Percentiles rank a stretch among this genome's conserved stretches.
These are phyloP conservation scores for Torymus tubicola DNA, from an alignment of 2,888 invertebrate species.

Conservation along the genomic window DNA sequence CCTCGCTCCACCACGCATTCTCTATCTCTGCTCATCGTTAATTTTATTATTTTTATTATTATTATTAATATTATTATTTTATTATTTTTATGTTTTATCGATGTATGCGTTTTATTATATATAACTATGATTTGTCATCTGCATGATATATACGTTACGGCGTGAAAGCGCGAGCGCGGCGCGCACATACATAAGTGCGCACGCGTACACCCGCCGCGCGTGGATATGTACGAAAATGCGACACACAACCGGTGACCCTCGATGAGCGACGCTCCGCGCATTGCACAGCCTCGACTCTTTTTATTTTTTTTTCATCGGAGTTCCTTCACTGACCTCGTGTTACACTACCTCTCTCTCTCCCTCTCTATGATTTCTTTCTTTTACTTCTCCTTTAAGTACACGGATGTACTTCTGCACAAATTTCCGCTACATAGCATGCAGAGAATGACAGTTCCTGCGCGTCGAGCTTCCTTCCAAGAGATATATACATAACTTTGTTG, in stretches of 20 bases:
- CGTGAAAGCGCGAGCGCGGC: too few species aligned
- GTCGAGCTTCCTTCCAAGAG: too few species aligned
- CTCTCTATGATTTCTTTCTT: not conserved
- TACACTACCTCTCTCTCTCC: constrained; percentile 26
- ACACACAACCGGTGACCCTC: constrained; percentile 41
- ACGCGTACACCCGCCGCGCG: too few species aligned
- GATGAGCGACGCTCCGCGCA: constrained; percentile 28
- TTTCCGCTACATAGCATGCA: too few species aligned
- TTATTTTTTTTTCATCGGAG: constrained; percentile 25
- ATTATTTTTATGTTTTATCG: not conserved
- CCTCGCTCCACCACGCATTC: not conserved
- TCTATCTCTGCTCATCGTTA: not conserved
- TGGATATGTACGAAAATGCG: not conserved
- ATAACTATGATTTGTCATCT: not conserved
- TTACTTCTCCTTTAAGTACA: not conserved
- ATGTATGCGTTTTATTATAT: not conserved
- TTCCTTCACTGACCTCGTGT: constrained; percentile 48
- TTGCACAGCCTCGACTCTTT: constrained; percentile 19
- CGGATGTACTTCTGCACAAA: too few species aligned
- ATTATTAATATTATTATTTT: not conserved
- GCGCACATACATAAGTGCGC: too few species aligned
- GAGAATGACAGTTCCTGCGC: too few species aligned
- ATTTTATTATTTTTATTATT: constrained; percentile 11
- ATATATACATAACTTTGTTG: too few species aligned
- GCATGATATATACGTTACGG: too few species aligned